Conservation (phyloP, 2,888 invertebrate species). For the Acanthoscelides obtectus region DNA sequence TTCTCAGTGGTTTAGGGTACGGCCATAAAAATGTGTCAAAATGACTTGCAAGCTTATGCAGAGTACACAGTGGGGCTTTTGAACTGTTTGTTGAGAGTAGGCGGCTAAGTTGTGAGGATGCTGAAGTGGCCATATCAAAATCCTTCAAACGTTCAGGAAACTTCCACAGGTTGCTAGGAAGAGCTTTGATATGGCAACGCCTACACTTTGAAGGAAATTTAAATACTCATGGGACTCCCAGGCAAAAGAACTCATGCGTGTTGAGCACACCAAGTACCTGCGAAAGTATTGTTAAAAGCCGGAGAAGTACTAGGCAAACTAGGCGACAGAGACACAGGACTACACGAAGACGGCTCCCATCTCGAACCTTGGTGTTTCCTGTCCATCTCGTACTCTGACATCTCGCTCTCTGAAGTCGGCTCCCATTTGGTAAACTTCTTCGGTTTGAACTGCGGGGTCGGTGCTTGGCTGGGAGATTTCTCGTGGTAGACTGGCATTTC, state of each 20-base stretch:
- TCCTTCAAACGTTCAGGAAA: no score
- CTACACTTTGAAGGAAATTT: no score
- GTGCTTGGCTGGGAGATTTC: slow-evolving; percentile 39
- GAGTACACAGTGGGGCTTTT: no score
- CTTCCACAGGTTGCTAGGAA: no score
- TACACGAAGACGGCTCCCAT: slow-evolving; percentile 51
- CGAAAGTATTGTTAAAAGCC: slow-evolving; percentile 44
- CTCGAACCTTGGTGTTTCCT: slow-evolving; percentile 43
- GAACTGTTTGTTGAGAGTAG: no score
- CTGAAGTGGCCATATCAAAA: no score
- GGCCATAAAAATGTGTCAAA: no score
- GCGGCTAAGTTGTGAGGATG: no score
- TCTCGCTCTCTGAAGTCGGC: slow-evolving; percentile 59
- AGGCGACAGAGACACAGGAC: slow-evolving; percentile 56
- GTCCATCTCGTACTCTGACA: slow-evolving; percentile 55
- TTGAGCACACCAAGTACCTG: slow-evolving; percentile 35
- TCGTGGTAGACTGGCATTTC: slow-evolving; percentile 67
- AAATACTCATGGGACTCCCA: neutral
- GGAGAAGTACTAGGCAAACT: slow-evolving; percentile 57
- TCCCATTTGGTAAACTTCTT: slow-evolving; percentile 55
- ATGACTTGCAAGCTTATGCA: no score
- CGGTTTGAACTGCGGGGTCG: slow-evolving; percentile 43
- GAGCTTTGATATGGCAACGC: neutral
- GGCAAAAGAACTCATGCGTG: neutral
- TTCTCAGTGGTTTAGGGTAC: no score